phyloP scores from a whole-genome alignment of 2,113 vertebrate genomes.

The Nettapus auritus region DNA sequence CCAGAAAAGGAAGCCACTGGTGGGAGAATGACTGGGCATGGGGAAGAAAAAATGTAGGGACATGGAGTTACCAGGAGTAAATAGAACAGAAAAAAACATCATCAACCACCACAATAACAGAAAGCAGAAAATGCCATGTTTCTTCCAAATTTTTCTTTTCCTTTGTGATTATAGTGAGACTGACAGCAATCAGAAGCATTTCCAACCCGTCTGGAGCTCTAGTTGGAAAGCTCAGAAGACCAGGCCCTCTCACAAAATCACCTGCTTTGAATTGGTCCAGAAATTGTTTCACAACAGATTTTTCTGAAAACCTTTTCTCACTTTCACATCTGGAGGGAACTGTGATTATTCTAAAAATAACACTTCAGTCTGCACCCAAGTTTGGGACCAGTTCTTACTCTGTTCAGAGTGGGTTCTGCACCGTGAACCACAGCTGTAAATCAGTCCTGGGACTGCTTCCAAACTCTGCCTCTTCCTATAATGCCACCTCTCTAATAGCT shows the following conservation, averaged over 20 bases:
- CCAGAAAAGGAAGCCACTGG: background rate
- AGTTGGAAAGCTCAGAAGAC: background rate
- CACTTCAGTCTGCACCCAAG: background rate
- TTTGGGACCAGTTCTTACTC: background rate
- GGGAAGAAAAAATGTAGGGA: background rate
- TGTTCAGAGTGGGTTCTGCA: background rate
- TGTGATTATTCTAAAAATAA: background rate
- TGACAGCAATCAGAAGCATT: background rate
- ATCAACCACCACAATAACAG: background rate
- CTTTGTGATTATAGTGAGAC: background rate
- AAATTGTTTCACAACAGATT: background rate
- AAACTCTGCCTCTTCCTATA: background rate
- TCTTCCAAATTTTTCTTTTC: background rate
- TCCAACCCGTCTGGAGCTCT: background rate
- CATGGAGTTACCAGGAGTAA: background rate
- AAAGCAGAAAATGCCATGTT: background rate
- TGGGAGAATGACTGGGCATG: background rate
- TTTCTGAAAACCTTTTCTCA: constrained; percentile 1
- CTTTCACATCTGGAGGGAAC: constrained; percentile 6
- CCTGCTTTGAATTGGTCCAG: background rate
- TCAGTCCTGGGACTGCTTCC: background rate
- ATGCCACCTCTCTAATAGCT: background rate
- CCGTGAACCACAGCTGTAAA: background rate
- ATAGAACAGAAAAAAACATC: background rate
- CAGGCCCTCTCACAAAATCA: background rate